Percentiles rank a stretch among this genome's conserved stretches.
These are phyloP conservation scores for Oryzias melastigma DNA, from an alignment of 2,113 vertebrate genomes.

Conservation along the genomic window DNA sequence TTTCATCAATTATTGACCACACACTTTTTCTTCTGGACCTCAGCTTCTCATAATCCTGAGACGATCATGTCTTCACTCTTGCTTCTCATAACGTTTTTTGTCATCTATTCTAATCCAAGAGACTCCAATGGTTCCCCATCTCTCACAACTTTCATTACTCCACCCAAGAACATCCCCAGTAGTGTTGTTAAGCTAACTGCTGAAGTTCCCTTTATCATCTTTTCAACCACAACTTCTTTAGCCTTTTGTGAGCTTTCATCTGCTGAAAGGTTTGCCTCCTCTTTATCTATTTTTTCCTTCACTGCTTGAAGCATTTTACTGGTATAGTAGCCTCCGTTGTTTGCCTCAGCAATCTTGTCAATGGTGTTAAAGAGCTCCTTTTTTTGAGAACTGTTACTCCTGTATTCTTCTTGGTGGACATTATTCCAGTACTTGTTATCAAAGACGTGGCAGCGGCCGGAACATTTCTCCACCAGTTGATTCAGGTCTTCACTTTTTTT, in stretches of 20 bases:
- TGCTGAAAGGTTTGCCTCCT: fast-evolving
- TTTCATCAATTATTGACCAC: too few relatives aligned
- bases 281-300: not conserved
- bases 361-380: conserved; percentile 19
- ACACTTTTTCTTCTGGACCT: too few relatives aligned
- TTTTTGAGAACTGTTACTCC: conserved; percentile 29
- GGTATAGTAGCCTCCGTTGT: conserved; percentile 16
- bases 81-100: not conserved
- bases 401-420: not conserved
- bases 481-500: fast-evolving
- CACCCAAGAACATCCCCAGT: not conserved
- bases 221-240: conserved; percentile 14
- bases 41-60: too few relatives aligned
- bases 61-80: too few relatives aligned
- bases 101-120: not conserved
- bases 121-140: not conserved
- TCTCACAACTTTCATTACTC: not conserved
- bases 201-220: not conserved
- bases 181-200: not conserved
- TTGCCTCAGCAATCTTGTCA: conserved; percentile 9
- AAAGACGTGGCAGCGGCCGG: conserved; percentile 10
- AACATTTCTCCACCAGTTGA: conserved; percentile 22
- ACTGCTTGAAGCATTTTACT: conserved; percentile 4
- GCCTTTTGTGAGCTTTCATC: conserved; percentile 25
- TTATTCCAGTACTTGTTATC: conserved; percentile 48